Conservation (phyloP, 2,888 invertebrate species). For the Cephus rjabovi region DNA sequence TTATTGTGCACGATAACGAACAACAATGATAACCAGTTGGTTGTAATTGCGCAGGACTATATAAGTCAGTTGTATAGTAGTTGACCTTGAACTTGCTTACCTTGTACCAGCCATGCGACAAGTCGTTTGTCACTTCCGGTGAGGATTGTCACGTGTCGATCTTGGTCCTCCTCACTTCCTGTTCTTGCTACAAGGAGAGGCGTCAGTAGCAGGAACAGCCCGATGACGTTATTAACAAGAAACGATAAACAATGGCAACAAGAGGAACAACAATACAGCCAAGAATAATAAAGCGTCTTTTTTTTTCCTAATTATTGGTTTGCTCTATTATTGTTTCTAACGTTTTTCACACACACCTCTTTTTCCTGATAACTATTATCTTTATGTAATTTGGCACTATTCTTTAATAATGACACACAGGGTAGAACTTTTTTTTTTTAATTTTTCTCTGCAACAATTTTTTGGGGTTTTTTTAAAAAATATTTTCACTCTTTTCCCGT, state of each 20-base stretch:
- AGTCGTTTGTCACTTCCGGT: constrained; percentile 28
- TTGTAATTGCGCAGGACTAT: not conserved
- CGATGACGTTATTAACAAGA: not conserved
- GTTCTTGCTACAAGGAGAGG: not conserved
- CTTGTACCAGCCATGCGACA: constrained; percentile 39
- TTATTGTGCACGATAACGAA: not conserved
- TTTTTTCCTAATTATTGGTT: not conserved
- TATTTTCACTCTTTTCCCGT: not conserved
- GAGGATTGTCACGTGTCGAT: constrained; percentile 1
- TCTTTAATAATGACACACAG: not conserved
- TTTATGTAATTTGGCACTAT: constrained; percentile 15
- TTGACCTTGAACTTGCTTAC: constrained; percentile 25
- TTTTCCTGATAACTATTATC: not conserved
- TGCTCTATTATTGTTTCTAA: not conserved
- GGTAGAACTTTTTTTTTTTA: not conserved
- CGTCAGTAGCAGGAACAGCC: not conserved
- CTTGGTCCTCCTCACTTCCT: not conserved
- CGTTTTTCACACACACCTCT: constrained; percentile 3
- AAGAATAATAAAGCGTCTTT: not conserved
- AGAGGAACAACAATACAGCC: not conserved
- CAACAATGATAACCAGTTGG: not conserved
- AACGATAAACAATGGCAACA: not conserved
- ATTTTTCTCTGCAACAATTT: not conserved
- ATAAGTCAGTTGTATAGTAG: not conserved
- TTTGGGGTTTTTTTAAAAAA: not conserved